These are phyloP conservation scores for Priocnemis perturbator DNA, from an alignment of 2,888 invertebrate species.

Conservation along the genomic window DNA sequence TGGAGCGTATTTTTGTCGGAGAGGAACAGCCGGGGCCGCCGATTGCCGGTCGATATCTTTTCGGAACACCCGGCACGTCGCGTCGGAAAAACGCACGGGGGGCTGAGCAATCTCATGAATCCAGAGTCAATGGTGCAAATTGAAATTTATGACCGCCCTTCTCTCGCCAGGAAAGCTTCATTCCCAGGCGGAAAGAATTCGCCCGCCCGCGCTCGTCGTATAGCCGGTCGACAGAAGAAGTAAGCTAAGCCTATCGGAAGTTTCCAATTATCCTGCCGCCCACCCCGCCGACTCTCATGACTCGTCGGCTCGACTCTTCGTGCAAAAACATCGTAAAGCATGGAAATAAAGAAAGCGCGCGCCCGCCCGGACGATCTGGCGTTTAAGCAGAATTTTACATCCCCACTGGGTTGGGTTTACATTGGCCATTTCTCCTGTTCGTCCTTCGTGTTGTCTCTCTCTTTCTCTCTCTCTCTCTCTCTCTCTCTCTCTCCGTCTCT, in stretches of 20 bases:
- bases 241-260: not conserved
- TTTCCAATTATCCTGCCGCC: slow-evolving; percentile 11
- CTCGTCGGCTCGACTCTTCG: too few species aligned
- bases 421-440: not conserved
- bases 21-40: not conserved
- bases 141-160: slow-evolving; percentile 30
- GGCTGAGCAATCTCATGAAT: slow-evolving; percentile 23
- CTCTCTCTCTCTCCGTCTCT: not conserved
- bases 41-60: too few species aligned
- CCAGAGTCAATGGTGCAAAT: slow-evolving; percentile 39
- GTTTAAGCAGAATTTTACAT: slow-evolving; percentile 12
- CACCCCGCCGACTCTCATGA: not conserved
- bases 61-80: too few species aligned
- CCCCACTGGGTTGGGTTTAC: not conserved
- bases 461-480: slow-evolving; percentile 7
- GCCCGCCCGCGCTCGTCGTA: slow-evolving; percentile 8
- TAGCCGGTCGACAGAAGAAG: not conserved
- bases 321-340: too few species aligned
- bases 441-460: not conserved
- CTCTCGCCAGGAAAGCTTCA: slow-evolving; percentile 5
- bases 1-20: too few species aligned
- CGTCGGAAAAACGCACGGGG: too few species aligned
- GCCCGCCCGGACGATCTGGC: not conserved
- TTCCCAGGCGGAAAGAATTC: slow-evolving; percentile 20
- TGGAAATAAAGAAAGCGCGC: not conserved